Percentiles rank a stretch among this genome's conserved stretches.
Conservation (phyloP, 1,140 invertebrate genomes). For the Octopus bimaculoides region DNA sequence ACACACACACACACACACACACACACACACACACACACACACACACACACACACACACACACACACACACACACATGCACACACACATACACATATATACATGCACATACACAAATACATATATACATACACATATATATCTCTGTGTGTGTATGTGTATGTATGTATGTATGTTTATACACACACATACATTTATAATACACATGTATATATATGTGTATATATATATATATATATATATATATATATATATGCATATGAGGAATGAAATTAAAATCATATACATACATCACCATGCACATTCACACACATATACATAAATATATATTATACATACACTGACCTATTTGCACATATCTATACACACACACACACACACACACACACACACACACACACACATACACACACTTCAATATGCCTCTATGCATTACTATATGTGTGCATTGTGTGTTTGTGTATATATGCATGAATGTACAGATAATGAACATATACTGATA, state of each 20-base stretch:
- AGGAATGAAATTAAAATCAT: not conserved
- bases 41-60: not conserved
- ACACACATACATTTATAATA: not conserved
- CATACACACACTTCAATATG: not conserved
- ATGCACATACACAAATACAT: not conserved
- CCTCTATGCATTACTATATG: not conserved
- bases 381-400: conserved; percentile 11
- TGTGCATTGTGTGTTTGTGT: not conserved
- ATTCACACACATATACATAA: too few relatives aligned
- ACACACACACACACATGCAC: not conserved
- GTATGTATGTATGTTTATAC: not conserved
- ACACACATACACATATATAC: not conserved
- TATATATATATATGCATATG: conserved; percentile 1
- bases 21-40: not conserved
- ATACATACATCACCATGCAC: not conserved
- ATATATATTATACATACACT: too few relatives aligned
- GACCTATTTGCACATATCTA: too few relatives aligned
- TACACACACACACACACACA: not conserved
- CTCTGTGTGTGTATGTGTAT: not conserved
- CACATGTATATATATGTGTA: not conserved
- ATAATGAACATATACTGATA: too few relatives aligned
- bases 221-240: conserved; percentile 4
- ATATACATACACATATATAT: not conserved
- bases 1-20: not conserved
- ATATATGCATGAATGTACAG: conserved; percentile 3